phyloP scores from a whole-genome alignment of 2,888 invertebrate species.

The Sceliomorpha sp. region DNA sequence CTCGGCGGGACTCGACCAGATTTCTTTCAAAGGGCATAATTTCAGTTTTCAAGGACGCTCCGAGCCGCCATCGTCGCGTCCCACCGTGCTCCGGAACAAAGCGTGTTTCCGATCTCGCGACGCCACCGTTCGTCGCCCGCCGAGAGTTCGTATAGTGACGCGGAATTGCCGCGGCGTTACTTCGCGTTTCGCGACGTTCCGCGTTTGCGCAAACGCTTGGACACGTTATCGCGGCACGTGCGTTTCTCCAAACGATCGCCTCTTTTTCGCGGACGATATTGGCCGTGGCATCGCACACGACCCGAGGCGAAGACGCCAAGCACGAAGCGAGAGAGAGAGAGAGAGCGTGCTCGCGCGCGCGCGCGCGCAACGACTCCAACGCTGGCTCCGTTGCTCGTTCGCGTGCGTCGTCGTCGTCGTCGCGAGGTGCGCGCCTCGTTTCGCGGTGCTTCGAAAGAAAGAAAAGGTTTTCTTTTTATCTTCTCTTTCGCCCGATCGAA shows the following conservation, averaged over 20 bases:
- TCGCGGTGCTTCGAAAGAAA: too few relatives aligned
- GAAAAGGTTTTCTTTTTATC: too few relatives aligned
- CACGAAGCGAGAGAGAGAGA: constrained; percentile 14
- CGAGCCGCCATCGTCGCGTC: constrained; percentile 66
- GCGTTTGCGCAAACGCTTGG: too few relatives aligned
- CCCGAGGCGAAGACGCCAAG: constrained; percentile 15
- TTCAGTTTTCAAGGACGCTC: constrained; percentile 80
- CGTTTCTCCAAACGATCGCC: constrained; percentile 13
- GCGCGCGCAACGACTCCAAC: constrained; percentile 16
- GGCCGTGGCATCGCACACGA: background rate
- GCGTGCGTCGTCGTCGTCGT: too few relatives aligned
- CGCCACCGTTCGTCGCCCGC: constrained; percentile 2
- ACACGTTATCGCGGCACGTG: background rate
- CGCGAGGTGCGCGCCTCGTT: too few relatives aligned
- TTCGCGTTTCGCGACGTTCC: background rate
- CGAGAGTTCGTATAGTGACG: constrained; percentile 6
- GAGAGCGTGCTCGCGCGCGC: constrained; percentile 13
- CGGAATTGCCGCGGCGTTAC: constrained; percentile 1
- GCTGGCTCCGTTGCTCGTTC: too few relatives aligned
- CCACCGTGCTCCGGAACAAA: constrained; percentile 51
- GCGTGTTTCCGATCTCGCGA: constrained; percentile 31
- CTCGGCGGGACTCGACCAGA: constrained; percentile 69
- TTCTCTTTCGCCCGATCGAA: too few relatives aligned
- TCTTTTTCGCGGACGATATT: constrained; percentile 23
- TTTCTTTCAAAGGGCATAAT: constrained; percentile 80